Evolutionary conservation across 2,113 vertebrate species (phyloP).

Genomic region (Trichomycterus rosablanca): DNA sequence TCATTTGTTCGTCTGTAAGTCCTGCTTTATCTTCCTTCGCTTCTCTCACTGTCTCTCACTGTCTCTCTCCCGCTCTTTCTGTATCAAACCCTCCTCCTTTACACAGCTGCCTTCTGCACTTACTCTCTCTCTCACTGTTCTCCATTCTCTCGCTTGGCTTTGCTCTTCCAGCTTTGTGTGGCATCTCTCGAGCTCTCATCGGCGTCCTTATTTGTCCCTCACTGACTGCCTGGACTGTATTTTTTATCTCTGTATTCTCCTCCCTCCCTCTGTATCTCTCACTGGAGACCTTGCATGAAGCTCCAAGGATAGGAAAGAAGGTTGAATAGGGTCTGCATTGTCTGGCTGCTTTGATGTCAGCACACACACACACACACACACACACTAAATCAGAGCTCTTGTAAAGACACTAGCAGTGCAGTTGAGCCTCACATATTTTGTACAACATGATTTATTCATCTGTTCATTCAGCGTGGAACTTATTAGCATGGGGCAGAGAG

Average conservation of each 20-base stretch:
- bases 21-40: conserved; percentile 9
- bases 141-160: background rate
- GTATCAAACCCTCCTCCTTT: background rate
- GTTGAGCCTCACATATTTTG: conserved; percentile 51
- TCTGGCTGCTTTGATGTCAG: conserved; percentile 53
- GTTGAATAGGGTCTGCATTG: conserved; percentile 48
- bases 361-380: conserved; percentile 38
- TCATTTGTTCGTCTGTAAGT: conserved; percentile 34
- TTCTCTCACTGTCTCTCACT: conserved; percentile 20
- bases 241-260: background rate
- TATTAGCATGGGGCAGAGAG: conserved; percentile 66
- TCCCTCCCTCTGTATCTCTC: background rate
- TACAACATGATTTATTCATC: conserved; percentile 66
- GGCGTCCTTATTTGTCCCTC: background rate
- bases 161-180: background rate
- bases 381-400: conserved; percentile 16
- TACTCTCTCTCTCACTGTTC: background rate
- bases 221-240: background rate
- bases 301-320: conserved; percentile 28
- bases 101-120: background rate
- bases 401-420: background rate
- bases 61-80: conserved; percentile 17
- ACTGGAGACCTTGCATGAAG: conserved; percentile 39
- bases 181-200: background rate
- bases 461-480: conserved; percentile 43